Percentiles rank a stretch among this genome's conserved stretches.
phyloP scores from a whole-genome alignment of 2,113 vertebrate genomes.

The Cervus canadensis region DNA sequence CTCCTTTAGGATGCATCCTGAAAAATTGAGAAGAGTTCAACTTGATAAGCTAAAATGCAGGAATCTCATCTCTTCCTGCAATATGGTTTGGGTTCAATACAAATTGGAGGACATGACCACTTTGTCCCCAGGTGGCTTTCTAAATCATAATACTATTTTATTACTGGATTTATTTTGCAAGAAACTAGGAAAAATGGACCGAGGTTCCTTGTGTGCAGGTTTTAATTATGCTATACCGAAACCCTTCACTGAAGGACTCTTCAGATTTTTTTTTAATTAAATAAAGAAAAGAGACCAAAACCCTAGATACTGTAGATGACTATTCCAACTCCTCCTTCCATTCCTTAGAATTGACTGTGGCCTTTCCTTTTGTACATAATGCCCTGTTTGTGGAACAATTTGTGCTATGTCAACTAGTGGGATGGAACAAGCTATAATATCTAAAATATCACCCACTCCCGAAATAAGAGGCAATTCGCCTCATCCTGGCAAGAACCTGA shows the following conservation, averaged over 20 bases:
- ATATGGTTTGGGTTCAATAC: background rate
- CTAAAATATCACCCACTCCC: background rate
- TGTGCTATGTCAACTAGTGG: background rate
- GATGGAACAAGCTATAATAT: background rate
- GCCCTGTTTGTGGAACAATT: background rate
- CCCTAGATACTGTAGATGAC: background rate
- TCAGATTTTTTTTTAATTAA: background rate
- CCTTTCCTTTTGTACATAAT: background rate
- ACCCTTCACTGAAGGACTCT: background rate
- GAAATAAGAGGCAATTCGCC: background rate
- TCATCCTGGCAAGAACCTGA: background rate
- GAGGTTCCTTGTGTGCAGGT: background rate
- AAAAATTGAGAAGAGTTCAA: background rate
- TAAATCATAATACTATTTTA: background rate
- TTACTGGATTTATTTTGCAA: background rate
- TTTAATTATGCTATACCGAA: background rate
- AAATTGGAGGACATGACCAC: background rate
- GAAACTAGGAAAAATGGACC: background rate
- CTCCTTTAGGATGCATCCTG: background rate
- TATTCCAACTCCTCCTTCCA: background rate
- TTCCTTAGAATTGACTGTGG: background rate
- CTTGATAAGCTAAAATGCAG: background rate
- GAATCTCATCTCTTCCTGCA: background rate
- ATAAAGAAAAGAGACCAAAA: background rate
- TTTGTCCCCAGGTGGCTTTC: background rate